Conservation (phyloP, 1,140 invertebrate species). For the Lasioglossum albipes region DNA sequence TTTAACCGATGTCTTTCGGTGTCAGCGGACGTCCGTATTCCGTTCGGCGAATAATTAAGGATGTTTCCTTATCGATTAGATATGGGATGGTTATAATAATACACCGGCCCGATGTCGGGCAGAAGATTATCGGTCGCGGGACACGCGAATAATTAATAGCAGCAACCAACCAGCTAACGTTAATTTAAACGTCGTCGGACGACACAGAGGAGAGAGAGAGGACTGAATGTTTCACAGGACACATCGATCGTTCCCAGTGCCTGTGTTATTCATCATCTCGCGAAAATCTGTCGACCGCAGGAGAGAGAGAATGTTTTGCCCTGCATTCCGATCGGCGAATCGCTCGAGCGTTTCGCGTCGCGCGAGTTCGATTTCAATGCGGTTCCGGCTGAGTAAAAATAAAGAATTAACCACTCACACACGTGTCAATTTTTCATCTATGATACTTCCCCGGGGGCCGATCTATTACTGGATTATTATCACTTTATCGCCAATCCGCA, state of each 20-base stretch:
- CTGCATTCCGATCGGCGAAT: not conserved
- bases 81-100: slow-evolving; percentile 4
- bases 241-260: not conserved
- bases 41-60: slow-evolving; percentile 7
- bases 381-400: too few relatives aligned
- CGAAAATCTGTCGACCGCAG: not conserved
- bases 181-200: slow-evolving; percentile 1
- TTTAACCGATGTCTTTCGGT: too few relatives aligned
- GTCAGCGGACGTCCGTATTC: too few relatives aligned
- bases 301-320: not conserved
- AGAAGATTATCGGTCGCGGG: not conserved
- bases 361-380: not conserved
- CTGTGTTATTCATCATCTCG: not conserved
- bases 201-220: not conserved
- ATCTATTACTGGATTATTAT: too few relatives aligned
- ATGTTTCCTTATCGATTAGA: slow-evolving; percentile 14
- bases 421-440: too few relatives aligned
- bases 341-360: not conserved
- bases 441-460: too few relatives aligned
- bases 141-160: not conserved
- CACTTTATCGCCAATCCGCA: too few relatives aligned
- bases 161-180: not conserved
- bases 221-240: not conserved
- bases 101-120: not conserved
- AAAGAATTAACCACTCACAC: too few relatives aligned